Evolutionary conservation across 2,113 vertebrate genomes (phyloP).

Genomic region (Ceyx melanurus): DNA sequence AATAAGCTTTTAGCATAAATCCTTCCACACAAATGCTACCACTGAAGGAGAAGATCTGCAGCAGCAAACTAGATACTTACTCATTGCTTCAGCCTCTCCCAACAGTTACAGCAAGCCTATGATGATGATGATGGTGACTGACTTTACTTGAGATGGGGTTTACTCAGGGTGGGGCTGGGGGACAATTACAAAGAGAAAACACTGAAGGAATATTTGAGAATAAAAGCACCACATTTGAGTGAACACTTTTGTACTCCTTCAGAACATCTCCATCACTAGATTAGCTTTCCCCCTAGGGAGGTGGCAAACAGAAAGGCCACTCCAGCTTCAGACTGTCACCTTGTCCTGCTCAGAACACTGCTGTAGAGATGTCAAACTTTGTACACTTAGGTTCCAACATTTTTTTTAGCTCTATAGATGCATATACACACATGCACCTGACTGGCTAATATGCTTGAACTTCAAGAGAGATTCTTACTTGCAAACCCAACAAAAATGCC

Average conservation of each 20-base stretch:
- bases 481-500: not conserved
- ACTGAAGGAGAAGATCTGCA: not conserved
- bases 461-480: not conserved
- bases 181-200: too few species aligned
- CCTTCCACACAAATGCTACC: not conserved
- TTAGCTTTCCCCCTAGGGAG: not conserved
- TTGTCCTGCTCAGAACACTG: not conserved
- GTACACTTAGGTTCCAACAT: not conserved
- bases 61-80: not conserved
- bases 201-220: not conserved
- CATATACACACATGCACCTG: not conserved
- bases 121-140: too few species aligned
- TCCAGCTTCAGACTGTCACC: not conserved
- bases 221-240: not conserved
- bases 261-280: not conserved
- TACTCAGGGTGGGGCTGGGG: not conserved
- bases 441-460: not conserved
- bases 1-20: not conserved
- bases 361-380: accelerated
- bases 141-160: not conserved
- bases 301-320: not conserved
- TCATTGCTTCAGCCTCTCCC: not conserved
- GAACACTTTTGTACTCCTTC: not conserved
- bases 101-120: not conserved
- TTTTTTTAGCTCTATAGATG: too few species aligned